Conservation (phyloP, 2,888 invertebrate genomes). For the Drosophila pegasa region DNA sequence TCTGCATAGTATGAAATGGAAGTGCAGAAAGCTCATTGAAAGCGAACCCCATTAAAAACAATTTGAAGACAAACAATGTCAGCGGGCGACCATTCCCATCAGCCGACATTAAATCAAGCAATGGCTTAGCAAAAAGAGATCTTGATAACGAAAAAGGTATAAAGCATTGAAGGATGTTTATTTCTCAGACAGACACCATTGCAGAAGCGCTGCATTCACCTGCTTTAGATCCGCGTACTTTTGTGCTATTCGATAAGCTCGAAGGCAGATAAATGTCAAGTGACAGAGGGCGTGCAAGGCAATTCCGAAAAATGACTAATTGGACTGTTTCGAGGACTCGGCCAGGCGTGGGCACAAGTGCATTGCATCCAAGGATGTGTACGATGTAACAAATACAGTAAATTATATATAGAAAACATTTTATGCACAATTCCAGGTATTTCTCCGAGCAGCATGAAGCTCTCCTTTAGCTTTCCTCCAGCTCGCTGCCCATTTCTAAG, state of each 20-base stretch:
- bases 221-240: background rate
- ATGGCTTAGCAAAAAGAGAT: background rate
- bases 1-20: too few species aligned
- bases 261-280: background rate
- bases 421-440: background rate
- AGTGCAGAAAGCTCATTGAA: too few species aligned
- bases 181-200: background rate
- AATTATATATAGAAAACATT: background rate
- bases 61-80: too few species aligned
- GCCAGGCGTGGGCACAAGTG: too few species aligned
- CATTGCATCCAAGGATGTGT: background rate
- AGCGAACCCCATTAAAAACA: too few species aligned
- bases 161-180: background rate
- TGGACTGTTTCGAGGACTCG: background rate
- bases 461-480: too few species aligned
- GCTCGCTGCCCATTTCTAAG: too few species aligned
- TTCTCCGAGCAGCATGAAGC: background rate
- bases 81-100: too few species aligned
- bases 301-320: constrained; percentile 1
- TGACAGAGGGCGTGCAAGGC: background rate
- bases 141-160: background rate
- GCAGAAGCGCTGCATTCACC: background rate
- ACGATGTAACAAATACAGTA: too few species aligned
- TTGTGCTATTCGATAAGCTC: background rate
- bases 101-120: too few species aligned